A percentile compares a stretch with the other conserved stretches of the same genome.
Conservation (phyloP, 1,140 invertebrate genomes). For the Lineus longissimus region DNA sequence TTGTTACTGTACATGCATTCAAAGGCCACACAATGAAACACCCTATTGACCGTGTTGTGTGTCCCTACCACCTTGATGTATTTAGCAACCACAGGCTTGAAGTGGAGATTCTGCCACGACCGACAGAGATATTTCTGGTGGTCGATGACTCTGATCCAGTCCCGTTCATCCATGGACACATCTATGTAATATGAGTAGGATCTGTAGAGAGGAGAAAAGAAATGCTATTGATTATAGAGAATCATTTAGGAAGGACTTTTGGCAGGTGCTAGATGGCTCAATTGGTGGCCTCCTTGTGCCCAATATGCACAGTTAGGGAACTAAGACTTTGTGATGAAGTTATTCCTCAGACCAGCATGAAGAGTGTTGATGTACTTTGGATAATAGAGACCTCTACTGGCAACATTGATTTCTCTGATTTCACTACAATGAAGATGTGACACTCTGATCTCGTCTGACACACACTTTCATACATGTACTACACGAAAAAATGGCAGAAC, state of each 20-base stretch:
- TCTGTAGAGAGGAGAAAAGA: conserved; percentile 27
- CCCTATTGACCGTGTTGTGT: conserved; percentile 92
- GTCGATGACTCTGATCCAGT: conserved; percentile 91
- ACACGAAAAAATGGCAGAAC: too few species aligned
- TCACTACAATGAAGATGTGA: neutral
- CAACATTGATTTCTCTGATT: neutral
- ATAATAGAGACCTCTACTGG: too few species aligned
- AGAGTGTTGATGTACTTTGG: too few species aligned
- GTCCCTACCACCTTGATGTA: conserved; percentile 76
- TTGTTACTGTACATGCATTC: conserved; percentile 81
- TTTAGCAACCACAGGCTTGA: conserved; percentile 78
- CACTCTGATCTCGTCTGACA: too few species aligned
- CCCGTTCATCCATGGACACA: conserved; percentile 91
- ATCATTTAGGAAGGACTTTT: too few species aligned
- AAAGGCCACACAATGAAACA: conserved; percentile 89
- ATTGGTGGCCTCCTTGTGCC: too few species aligned
- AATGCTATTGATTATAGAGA: neutral
- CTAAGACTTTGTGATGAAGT: too few species aligned
- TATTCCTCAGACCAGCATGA: too few species aligned
- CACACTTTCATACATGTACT: too few species aligned
- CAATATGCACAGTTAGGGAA: too few species aligned
- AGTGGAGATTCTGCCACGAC: conserved; percentile 95
- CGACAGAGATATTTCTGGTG: conserved; percentile 87
- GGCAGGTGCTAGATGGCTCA: too few species aligned
- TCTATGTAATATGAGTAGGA: conserved; percentile 97